Base-by-base conservation (phyloP, 2,797 vertebrate species). In the Pitangus sulphuratus region DNA sequence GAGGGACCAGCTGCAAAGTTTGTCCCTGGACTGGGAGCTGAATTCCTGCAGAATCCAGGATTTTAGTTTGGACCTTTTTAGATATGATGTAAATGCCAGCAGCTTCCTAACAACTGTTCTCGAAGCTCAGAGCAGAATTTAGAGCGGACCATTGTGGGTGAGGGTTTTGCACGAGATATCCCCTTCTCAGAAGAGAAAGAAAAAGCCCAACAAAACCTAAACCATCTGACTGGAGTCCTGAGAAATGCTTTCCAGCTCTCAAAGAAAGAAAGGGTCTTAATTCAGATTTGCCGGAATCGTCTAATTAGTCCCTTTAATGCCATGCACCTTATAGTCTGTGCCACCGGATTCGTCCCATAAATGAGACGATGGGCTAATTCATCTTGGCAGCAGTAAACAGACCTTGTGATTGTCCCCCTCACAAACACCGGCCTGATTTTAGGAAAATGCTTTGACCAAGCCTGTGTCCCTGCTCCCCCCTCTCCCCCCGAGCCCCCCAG, bases 321-420 rank as follows among this genome's bases (percentile, higher is more conserved):
- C 62, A 5, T 91, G 90, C 92, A 95, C 90, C 94, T 97, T 96
- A 57, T 35, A 92, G 90, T 84, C 83, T 82, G 75, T 66, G 83
- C 93, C 89, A 91, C 91, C 65, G 84, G 95, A 86, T 96, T 96
- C 81, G 53, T 92, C 84, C 94, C 42, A 72, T 91, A 87, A 94
- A 95, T 39, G 94, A 96, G 85, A 93, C 30, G 95, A 95, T 95
- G 90, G 95, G 93, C 94, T 96, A 92, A 95, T 97, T 97, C 95
- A 89, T 94, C 92, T 86, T 91, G 94, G 94, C 93, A 95, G 95
- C 89, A 84, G 89, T 54, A 91, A 93, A 95, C 94, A 91, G 94
- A 89, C 83, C 89, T 96, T 97, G 92, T 26, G 94, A 91, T 96
- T 97, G 89, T 96, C 79, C 87, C 94, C 84, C 90, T 85, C 24